Evolutionary conservation across 2,888 invertebrate genomes (phyloP), one percentile per base, ranked within the genome.

Genomic region (Ptilodon capucinus): DNA sequence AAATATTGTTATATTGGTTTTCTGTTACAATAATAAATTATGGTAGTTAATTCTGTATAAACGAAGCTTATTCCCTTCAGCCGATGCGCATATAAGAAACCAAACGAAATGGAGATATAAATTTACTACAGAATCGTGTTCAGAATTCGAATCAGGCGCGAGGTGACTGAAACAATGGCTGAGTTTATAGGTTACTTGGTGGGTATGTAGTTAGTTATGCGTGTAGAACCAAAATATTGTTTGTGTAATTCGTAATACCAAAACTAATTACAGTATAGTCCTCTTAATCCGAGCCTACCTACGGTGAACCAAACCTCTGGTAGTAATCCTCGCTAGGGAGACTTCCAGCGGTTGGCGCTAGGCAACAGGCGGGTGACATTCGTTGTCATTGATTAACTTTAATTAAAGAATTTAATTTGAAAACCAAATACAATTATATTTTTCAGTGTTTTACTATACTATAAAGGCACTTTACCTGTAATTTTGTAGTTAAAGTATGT

Each of bases 261-360:
- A 74, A 75, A 74, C 71, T 76, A 78, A 78, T 78, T 76, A 75
- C 68, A 66, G 57, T 61, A 57, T 69, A 76, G 71, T 68, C 69
- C 60, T 53, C 55, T 65, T 76, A 76, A 78, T 74, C 75, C 68
- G 48, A 67, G 57, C 64, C 50, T 57, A 66, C 69, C n/a, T n/a
- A n/a, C n/a, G n/a, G n/a, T 64, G 65, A 71, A 68, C 69, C 70
- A 64, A 69, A 68, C 68, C 61, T 34, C 59, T 54, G 48, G 58
- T 64, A 70, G 73, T 71, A 74, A 76, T 74, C 68, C 68, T 56
- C 63, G 59, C 52, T 7, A 36, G 36, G 34, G 34, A 4, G 34
- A 34, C 34, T 36, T n/a, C 11, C 23, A 21, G 21, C 11, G 13
- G 4, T 5, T 2, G 40, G 4, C 44, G 40, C 51, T 44, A 51